Base-by-base conservation (phyloP, 2,797 vertebrate species). In the Anguilla pacifica region DNA sequence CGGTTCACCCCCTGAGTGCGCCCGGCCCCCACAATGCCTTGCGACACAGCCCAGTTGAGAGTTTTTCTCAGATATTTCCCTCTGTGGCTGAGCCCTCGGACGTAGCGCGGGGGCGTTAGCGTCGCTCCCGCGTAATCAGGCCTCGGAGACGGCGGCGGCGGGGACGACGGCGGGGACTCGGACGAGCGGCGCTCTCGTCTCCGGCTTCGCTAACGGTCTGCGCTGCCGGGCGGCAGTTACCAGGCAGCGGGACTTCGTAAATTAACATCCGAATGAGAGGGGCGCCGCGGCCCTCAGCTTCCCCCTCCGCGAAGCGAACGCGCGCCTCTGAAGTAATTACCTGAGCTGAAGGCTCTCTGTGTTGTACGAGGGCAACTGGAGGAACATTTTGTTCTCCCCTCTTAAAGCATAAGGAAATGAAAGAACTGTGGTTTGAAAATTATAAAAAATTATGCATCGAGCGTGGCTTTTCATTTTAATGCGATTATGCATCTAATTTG, bases 231-330 rank as follows among this genome's bases (percentile, higher is more conserved):
- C 51, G n/a, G 82, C 51, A 55, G 82, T 28, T 83, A 10, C 82
- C 49, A 28, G 39, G 77, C 43, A 81, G 77, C 43, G 3, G 17
- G 77, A 19, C 82, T 55, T 57, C 2, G 11, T 10, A 49, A 81
- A 81, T 83, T 53, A 83, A 5, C 82, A 35, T 83, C 82, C 28
- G 7, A 83, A 35, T 57, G 51, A 83, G 82, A 57, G 28, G 22
- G 15, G 82, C 19, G n/a, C 35, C 1, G 35, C 1, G 35, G 6
- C 28, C 51, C 9, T 28, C 15, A 19, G 7, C 43, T 49, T 49
- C 77, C 43, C 72, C 35, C 79, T 70, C 74, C 13, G 49, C 39
- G 5, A 28, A 28, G 35, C 13, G 46, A 51, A 53, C 31, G 51
- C 53, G 46, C 10, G 0, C 51, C 22, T 57, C 82, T 55, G 82